These are phyloP conservation scores for Drosophila sp. DNA, from an alignment of 1,140 invertebrate genomes.

Conservation along the genomic window DNA sequence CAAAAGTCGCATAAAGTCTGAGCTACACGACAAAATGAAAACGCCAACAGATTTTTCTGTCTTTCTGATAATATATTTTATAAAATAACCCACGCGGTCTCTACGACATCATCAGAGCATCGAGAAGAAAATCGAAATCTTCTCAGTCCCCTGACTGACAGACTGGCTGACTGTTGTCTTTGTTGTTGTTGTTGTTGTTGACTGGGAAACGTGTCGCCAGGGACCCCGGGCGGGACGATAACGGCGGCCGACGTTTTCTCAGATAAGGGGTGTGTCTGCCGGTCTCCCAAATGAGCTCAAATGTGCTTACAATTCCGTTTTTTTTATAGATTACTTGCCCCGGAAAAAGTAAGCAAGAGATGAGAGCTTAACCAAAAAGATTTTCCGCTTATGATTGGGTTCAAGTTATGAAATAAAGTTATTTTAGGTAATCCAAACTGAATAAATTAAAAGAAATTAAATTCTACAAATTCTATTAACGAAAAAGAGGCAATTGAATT, in stretches of 20 bases:
- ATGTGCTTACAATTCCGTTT: conserved; percentile 14
- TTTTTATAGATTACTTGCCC: conserved; percentile 15
- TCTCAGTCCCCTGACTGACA: conserved; percentile 7
- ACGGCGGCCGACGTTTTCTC: neutral
- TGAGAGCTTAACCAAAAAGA: conserved; percentile 8
- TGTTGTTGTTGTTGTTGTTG: neutral
- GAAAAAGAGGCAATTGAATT: too few species aligned
- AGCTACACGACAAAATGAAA: conserved; percentile 43
- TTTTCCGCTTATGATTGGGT: conserved; percentile 7
- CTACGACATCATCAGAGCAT: conserved; percentile 1
- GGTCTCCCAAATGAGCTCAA: conserved; percentile 9
- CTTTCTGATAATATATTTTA: conserved; percentile 5
- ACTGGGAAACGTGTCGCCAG: conserved; percentile 51
- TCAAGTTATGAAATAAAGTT: neutral
- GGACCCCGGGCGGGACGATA: conserved; percentile 18
- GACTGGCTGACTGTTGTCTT: neutral
- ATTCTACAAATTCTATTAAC: too few species aligned
- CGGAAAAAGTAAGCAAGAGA: neutral
- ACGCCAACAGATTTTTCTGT: conserved; percentile 32
- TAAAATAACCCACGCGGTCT: conserved; percentile 72
- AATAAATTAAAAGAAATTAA: neutral
- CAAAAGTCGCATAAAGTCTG: conserved; percentile 66
- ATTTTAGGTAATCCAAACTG: neutral
- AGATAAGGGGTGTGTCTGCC: conserved; percentile 37
- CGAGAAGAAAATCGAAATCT: conserved; percentile 36